These are phyloP conservation scores for Miniopterus natalensis DNA, from an alignment of 2,113 vertebrate genomes.

Conservation along the genomic window DNA sequence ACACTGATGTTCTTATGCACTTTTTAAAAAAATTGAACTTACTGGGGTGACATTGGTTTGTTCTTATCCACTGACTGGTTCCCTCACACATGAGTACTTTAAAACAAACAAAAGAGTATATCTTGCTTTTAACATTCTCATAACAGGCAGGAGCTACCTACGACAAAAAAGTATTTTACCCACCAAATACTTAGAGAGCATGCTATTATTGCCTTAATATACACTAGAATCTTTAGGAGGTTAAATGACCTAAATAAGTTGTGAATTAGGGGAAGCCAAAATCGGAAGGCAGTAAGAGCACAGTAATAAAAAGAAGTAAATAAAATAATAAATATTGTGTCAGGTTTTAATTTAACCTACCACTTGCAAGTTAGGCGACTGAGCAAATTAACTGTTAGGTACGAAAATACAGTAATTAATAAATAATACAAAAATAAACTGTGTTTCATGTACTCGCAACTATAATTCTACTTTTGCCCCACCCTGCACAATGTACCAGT, in stretches of 20 bases:
- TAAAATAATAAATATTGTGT: background rate
- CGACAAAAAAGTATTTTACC: background rate
- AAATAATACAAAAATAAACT: background rate
- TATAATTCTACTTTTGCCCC: background rate
- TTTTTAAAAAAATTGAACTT: too few species aligned
- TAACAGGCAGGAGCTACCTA: background rate
- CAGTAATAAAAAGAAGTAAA: background rate
- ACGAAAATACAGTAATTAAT: background rate
- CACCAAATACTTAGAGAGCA: background rate
- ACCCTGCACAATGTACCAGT: background rate
- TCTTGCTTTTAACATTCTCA: background rate
- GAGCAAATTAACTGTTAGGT: background rate
- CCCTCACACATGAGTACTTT: background rate
- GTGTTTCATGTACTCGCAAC: background rate
- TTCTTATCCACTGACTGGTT: background rate
- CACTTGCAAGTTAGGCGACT: background rate
- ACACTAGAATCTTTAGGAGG: background rate
- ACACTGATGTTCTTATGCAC: background rate
- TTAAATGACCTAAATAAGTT: background rate
- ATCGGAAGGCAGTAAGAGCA: background rate
- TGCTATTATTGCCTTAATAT: background rate
- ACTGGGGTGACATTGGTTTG: too few species aligned
- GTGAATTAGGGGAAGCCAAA: background rate
- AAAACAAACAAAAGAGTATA: background rate
- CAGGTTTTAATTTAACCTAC: background rate